Evolutionary conservation across 2,888 invertebrate genomes (phyloP), one percentile per base, ranked within the genome.

Genomic region (Odontocerum albicorne): DNA sequence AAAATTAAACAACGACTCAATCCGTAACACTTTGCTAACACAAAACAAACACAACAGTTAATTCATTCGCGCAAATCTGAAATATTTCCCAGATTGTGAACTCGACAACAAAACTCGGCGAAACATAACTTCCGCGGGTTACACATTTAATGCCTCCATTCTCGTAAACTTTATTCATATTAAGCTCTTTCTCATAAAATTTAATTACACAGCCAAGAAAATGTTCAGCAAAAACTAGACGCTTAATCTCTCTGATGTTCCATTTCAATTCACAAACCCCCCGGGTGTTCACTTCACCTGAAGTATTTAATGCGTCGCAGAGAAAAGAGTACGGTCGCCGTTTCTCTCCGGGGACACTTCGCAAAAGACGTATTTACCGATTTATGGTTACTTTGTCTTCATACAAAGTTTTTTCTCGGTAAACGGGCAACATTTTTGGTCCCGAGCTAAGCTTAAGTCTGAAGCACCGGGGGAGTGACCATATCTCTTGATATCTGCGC

Each of bases 321-420:
- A n/a, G n/a, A 8, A 15, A 22, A 47, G 50, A 44, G 50, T 44
- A 35, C 32, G 44, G 45, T 45, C 50, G 32, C 22, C 36, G 47
- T 50, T 46, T 39, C 36, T 38, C 59, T 27, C 55, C 10, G 20
- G 57, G 49, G 57, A 58, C 57, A 44, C 52, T 45, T 40, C 47
- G 44, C 39, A 49, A 51, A 60, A 50, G 55, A 57, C 60, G 57
- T 55, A 58, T 55, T 55, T 57, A 46, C 60, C 60, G 57, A 60
- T 58, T 60, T 60, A 60, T 53, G 55, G 60, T 58, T 55, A 60
- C 55, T 57, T 60, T 60, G 60, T 60, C 60, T 60, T 60, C 50
- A 60, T 60, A 57, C 55, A 52, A 52, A 59, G 49, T 59, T 55
- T 52, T 55, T 54, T 43, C 31, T 46, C 13, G 36, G 21, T 16